phyloP scores from a whole-genome alignment of 2,888 invertebrate species.

The Amiota communis region DNA sequence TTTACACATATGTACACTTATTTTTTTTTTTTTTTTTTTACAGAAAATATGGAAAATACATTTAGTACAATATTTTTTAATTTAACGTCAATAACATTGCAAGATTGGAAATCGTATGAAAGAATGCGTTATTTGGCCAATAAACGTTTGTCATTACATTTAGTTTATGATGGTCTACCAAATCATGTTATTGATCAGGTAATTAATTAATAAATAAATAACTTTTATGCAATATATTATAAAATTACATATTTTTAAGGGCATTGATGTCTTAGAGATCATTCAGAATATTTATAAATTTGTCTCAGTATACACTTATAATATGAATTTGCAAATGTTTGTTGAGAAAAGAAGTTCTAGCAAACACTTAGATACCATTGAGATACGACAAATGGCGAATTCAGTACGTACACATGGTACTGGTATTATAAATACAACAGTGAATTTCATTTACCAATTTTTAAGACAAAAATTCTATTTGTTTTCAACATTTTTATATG shows the following conservation, averaged over 20 bases:
- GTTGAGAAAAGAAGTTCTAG: conserved; percentile 92
- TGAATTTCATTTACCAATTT: conserved; percentile 95
- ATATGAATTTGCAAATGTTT: conserved; percentile 96
- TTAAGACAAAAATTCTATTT: conserved; percentile 92
- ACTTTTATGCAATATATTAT: conserved; percentile 11
- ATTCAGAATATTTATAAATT: conserved; percentile 97
- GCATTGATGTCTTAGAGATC: conserved; percentile 95
- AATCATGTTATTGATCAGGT: conserved; percentile 96
- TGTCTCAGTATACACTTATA: conserved; percentile 93
- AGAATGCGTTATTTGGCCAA: conserved; percentile 95
- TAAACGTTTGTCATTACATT: conserved; percentile 85
- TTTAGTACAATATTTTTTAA: conserved; percentile 97
- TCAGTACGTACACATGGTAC: conserved; percentile 97
- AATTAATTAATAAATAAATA: conserved; percentile 15
- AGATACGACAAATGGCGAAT: conserved; percentile 95
- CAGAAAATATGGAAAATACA: conserved; percentile 88
- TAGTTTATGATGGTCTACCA: conserved; percentile 94
- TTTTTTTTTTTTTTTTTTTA: too few relatives aligned
- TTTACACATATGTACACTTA: too few relatives aligned
- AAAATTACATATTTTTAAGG: conserved; percentile 75
- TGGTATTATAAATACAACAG: conserved; percentile 96
- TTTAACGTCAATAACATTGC: conserved; percentile 95
- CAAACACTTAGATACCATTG: conserved; percentile 95
- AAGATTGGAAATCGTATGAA: conserved; percentile 98
- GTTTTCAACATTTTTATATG: conserved; percentile 97